Evolutionary conservation across 2,888 invertebrate genomes (phyloP).

Genomic region (Choreutis nemorana): DNA sequence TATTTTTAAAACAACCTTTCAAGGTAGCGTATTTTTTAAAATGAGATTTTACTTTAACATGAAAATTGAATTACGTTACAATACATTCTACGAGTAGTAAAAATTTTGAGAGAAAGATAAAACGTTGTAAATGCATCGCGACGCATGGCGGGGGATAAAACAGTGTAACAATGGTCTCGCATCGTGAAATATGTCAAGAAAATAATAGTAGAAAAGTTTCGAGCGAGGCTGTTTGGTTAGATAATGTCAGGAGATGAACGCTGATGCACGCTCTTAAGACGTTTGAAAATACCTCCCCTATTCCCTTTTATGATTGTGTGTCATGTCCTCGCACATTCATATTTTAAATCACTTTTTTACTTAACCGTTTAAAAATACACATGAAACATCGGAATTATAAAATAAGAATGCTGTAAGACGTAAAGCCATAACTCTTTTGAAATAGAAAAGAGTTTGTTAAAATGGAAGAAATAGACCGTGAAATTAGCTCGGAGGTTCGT

Average conservation of each 20-base stretch:
- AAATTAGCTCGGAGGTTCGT: constrained; percentile 56
- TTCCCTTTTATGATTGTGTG: too few species aligned
- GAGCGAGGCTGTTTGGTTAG: constrained; percentile 21
- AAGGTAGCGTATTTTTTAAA: neutral
- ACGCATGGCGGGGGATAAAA: constrained; percentile 29
- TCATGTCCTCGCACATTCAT: too few species aligned
- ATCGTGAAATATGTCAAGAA: constrained; percentile 51
- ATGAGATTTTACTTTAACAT: too few species aligned
- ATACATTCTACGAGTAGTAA: neutral
- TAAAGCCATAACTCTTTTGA: too few species aligned
- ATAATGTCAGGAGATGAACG: constrained; percentile 25
- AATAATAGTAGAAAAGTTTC: constrained; percentile 36
- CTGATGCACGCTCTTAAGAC: too few species aligned
- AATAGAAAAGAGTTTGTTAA: too few species aligned
- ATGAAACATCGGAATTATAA: too few species aligned
- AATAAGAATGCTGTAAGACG: too few species aligned
- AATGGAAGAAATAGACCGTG: constrained; percentile 54
- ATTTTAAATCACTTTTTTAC: too few species aligned
- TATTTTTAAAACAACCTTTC: too few species aligned
- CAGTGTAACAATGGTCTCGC: constrained; percentile 21
- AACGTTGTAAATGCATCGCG: constrained; percentile 25
- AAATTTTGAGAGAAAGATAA: neutral
- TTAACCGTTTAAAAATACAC: too few species aligned
- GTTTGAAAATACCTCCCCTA: too few species aligned
- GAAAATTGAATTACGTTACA: neutral